Evolutionary conservation across 2,888 invertebrate species (phyloP), one percentile per base, ranked within the genome.

Genomic region (Sphaerophoria taeniata): DNA sequence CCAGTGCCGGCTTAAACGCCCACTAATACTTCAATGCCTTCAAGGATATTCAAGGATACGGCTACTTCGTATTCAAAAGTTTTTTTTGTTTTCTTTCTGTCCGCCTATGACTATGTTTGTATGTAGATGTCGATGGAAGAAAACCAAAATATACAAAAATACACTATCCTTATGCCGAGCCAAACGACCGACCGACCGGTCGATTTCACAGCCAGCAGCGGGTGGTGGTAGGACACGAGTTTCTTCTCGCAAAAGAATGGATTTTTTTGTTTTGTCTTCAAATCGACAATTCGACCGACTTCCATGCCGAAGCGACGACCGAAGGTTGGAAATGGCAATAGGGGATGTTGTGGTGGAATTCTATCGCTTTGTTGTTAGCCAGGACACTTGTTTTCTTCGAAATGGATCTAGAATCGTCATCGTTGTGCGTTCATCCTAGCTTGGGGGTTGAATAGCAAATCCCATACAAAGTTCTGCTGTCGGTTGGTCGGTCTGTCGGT

Each of bases 391-490:
- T 79, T 80, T 14, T 65, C 36, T 14, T 53, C 24, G 16, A 16
- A 51, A 31, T 43, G 16, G 51, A 51, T 53, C 45, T 43, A 12
- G 43, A 43, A 14, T 70, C 58, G 16, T 60, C 36, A 56, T 60
- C 39, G 61, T 74, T 24, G 24, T 24, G 24, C 24, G 24, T 24
- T 24, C 24, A 24, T 67, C 33, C 14, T 16, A 33, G 39, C 55
- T n/a, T 63, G 49, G 39, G 79, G 79, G 58, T 83, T 65, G 65
- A 74, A 73, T 70, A 67, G 51, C 39, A 67, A 67, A 77, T 65
- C 31, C 60, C 53, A 55, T 49, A 49, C 75, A 53, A 67, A 39
- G 51, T 49, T 49, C 61, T 53, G 55, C 33, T 43, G 70, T 67
- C 12, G 24, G 24, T 6, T n/a, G 24, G 47, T 33, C 33, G 4